Evolutionary conservation across 2,113 vertebrate genomes (phyloP).

Genomic region (Xenopus tropicalis): DNA sequence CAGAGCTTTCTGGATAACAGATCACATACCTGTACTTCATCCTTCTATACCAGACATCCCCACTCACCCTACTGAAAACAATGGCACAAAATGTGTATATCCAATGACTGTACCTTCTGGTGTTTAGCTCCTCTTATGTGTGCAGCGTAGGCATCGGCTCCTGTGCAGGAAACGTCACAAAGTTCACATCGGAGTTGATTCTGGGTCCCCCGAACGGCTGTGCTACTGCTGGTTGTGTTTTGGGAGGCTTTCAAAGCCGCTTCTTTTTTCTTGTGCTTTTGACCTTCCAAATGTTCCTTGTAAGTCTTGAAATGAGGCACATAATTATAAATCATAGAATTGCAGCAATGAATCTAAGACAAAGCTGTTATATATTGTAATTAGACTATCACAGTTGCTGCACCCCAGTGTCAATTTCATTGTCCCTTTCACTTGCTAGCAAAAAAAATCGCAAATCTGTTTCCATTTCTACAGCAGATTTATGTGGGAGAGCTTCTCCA

Average conservation of each 20-base stretch:
- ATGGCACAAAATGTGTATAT: background rate
- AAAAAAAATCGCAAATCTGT: background rate
- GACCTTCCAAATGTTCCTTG: constrained; percentile 96
- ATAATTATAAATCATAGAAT: background rate
- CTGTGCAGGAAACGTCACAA: constrained; percentile 95
- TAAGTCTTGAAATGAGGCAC: constrained; percentile 76
- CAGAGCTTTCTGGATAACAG: no score
- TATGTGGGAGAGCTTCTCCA: constrained; percentile 36
- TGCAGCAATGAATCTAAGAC: no score
- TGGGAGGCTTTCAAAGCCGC: constrained; percentile 90
- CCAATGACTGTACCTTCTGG: constrained; percentile 77
- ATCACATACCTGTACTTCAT: no score
- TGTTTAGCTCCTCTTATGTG: constrained; percentile 97
- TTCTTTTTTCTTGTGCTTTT: constrained; percentile 99
- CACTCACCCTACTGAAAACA: no score
- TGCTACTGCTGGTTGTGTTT: constrained; percentile 71
- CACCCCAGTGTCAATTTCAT: no score
- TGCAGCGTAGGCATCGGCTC: constrained; percentile 93
- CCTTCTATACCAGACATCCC: no score
- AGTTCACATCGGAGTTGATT: constrained; percentile 97
- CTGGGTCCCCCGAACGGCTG: constrained; percentile 83
- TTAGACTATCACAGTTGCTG: no score
- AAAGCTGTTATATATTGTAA: no score
- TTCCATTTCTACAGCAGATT: background rate
- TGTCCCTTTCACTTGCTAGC: no score